Evolutionary conservation across 2,797 vertebrate genomes (phyloP).

Genomic region (Triplophysa yarkandensis): DNA sequence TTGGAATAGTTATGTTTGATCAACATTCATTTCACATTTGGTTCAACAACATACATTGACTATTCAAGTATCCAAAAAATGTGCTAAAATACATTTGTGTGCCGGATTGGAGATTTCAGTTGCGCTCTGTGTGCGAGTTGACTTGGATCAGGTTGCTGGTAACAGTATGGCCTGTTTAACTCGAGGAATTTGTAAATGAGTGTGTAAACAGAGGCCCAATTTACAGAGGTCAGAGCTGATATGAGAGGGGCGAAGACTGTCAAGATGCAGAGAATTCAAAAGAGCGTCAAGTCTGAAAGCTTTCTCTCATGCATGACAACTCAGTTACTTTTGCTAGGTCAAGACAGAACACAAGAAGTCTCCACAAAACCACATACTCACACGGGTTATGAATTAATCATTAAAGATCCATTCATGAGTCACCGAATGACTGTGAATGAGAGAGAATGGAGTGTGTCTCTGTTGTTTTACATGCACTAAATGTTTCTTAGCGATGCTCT

Average conservation of each 20-base stretch:
- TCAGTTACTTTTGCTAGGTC: slow-evolving; percentile 25
- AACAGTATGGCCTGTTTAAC: slow-evolving; percentile 32
- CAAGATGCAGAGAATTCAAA: neutral
- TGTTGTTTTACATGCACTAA: too few relatives aligned
- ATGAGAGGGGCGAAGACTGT: neutral
- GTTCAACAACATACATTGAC: neutral
- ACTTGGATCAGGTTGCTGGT: slow-evolving; percentile 25
- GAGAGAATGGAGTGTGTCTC: too few relatives aligned
- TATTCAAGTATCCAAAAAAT: neutral
- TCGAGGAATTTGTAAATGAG: slow-evolving; percentile 29
- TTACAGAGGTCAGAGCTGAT: slow-evolving; percentile 1
- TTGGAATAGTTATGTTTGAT: neutral
- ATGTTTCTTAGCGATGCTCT: too few relatives aligned
- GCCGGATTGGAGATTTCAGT: neutral
- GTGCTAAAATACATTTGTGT: neutral
- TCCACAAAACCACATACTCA: neutral
- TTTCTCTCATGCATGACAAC: slow-evolving; percentile 19
- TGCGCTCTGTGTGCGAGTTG: neutral
- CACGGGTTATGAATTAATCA: slow-evolving; percentile 28
- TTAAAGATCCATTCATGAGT: slow-evolving; percentile 20
- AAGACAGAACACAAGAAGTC: slow-evolving; percentile 17
- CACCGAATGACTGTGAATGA: neutral
- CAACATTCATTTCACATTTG: neutral
- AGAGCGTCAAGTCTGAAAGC: slow-evolving; percentile 7
- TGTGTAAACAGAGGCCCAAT: slow-evolving; percentile 23